These are phyloP conservation scores for Pterocles burchelli DNA, from an alignment of 2,113 vertebrate species.

Conservation along the genomic window DNA sequence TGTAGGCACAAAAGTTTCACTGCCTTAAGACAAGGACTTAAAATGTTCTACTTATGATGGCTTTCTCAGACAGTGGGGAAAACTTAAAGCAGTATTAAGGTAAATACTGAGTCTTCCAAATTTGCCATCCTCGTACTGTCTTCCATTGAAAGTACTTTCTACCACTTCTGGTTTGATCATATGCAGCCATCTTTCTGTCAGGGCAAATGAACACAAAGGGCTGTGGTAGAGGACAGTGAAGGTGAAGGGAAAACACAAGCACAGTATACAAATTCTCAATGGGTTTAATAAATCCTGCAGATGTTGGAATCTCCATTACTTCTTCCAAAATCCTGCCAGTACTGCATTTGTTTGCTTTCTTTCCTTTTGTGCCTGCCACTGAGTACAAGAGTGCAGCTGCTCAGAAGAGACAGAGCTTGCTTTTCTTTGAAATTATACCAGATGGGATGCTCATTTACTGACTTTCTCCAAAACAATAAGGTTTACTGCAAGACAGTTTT, in stretches of 20 bases:
- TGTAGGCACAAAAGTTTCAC: background rate
- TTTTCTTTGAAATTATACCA: slow-evolving; percentile 59
- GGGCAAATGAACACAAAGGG: background rate
- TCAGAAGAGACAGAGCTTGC: slow-evolving; percentile 32
- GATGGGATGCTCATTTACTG: slow-evolving; percentile 71
- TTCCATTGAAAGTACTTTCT: background rate
- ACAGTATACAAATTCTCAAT: background rate
- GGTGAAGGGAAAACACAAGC: background rate
- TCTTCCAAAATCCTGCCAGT: background rate
- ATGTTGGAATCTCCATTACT: background rate
- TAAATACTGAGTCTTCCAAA: background rate
- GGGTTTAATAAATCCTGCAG: slow-evolving; percentile 11
- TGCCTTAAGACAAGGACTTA: background rate
- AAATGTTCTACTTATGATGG: background rate
- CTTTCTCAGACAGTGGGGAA: background rate
- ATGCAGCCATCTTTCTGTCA: background rate
- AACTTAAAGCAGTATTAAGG: background rate
- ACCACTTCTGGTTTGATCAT: background rate
- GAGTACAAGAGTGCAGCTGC: slow-evolving; percentile 19
- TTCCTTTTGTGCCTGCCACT: background rate
- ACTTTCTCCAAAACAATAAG: slow-evolving; percentile 63
- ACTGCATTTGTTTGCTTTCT: background rate
- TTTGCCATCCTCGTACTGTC: background rate
- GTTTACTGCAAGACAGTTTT: slow-evolving; percentile 62
- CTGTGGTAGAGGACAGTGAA: background rate